phyloP scores from a whole-genome alignment of 2,888 invertebrate species.

The Tetragonisca angustula region DNA sequence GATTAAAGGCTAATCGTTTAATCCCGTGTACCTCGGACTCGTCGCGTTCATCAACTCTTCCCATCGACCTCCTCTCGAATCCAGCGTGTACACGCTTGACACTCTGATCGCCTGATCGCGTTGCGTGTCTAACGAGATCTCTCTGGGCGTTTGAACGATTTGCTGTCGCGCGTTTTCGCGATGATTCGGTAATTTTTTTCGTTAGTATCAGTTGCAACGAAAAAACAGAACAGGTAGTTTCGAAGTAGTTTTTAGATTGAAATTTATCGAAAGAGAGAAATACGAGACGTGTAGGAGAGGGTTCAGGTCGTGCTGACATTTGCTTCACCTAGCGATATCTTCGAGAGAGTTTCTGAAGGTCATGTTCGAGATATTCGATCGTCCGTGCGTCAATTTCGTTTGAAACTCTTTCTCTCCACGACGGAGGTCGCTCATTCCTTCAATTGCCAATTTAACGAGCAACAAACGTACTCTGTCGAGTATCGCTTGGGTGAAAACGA shows the following conservation, averaged over 20 bases:
- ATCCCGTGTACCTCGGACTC: conserved; percentile 2
- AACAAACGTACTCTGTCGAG: too few species aligned
- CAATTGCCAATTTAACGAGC: too few species aligned
- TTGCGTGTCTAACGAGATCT: background rate
- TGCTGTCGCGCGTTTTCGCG: background rate
- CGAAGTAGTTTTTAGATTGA: too few species aligned
- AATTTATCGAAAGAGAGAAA: too few species aligned
- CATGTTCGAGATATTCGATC: background rate
- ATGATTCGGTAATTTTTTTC: background rate
- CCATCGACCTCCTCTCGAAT: background rate
- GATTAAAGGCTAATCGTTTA: conserved; percentile 19
- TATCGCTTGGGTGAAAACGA: too few species aligned
- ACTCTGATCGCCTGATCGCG: too few species aligned
- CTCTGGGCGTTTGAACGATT: background rate
- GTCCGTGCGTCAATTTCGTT: background rate
- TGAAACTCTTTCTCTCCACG: too few species aligned
- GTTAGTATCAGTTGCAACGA: background rate
- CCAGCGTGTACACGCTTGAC: background rate
- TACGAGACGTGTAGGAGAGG: background rate
- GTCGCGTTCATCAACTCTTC: background rate
- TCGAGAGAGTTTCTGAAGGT: background rate
- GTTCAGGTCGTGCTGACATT: background rate
- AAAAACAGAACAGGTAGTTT: too few species aligned
- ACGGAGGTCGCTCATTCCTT: too few species aligned
- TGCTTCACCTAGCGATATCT: too few species aligned